Evolutionary conservation across 2,888 invertebrate genomes (phyloP).

Genomic region (Galeruca laticollis): DNA sequence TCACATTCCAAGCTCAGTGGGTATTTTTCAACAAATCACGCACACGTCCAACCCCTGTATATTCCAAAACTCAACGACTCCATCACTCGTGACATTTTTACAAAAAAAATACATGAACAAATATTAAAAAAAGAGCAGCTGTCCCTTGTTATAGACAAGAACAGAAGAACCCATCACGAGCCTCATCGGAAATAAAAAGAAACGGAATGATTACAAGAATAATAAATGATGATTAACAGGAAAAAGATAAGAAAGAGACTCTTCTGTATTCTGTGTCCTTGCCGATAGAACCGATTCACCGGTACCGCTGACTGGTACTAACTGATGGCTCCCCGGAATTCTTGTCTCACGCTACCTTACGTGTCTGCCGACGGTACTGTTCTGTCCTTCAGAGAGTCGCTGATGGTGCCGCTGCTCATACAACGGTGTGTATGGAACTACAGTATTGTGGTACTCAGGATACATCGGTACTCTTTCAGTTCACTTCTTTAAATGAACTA

Average conservation of each 20-base stretch:
- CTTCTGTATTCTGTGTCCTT: slow-evolving; percentile 40
- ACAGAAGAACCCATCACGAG: slow-evolving; percentile 16
- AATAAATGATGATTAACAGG: slow-evolving; percentile 63
- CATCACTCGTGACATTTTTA: slow-evolving; percentile 15
- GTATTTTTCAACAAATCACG: slow-evolving; percentile 20
- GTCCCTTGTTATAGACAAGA: slow-evolving; percentile 22
- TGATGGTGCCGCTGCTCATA: slow-evolving; percentile 29
- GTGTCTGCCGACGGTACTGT: slow-evolving; percentile 57
- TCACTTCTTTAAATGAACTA: slow-evolving; percentile 29
- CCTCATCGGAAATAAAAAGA: slow-evolving; percentile 21
- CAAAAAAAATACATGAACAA: background rate
- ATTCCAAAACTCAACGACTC: slow-evolving; percentile 23
- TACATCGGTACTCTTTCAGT: slow-evolving; percentile 25
- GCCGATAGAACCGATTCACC: slow-evolving; percentile 47
- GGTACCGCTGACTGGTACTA: slow-evolving; percentile 7
- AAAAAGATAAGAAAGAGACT: slow-evolving; percentile 54
- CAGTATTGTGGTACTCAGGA: slow-evolving; percentile 10
- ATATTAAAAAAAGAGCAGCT: slow-evolving; percentile 20
- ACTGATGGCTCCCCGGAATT: slow-evolving; percentile 56
- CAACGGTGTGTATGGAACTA: slow-evolving; percentile 21
- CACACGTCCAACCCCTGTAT: slow-evolving; percentile 11
- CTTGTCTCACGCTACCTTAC: slow-evolving; percentile 62
- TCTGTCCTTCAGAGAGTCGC: slow-evolving; percentile 52
- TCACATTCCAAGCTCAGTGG: slow-evolving; percentile 8
- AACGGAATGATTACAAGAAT: slow-evolving; percentile 58